These are phyloP conservation scores for Petroica traversi DNA, from an alignment of 2,113 vertebrate species.

Conservation along the genomic window DNA sequence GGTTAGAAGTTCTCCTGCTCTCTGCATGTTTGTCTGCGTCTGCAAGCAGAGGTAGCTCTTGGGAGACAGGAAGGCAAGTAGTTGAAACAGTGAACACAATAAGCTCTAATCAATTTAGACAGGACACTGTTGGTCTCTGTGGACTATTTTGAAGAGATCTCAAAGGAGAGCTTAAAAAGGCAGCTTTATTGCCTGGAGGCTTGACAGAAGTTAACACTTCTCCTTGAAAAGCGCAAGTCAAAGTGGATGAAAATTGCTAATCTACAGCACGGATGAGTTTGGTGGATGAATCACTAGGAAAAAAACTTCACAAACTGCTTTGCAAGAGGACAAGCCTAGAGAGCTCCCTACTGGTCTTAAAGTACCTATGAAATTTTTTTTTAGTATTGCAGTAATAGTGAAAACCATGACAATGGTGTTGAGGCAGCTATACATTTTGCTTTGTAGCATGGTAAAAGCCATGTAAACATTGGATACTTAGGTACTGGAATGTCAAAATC, in stretches of 20 bases:
- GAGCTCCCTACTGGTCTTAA: conserved; percentile 5
- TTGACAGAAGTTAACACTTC: conserved; percentile 48
- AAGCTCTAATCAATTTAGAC: background rate
- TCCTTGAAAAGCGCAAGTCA: conserved; percentile 50
- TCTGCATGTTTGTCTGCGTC: background rate
- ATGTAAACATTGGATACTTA: background rate
- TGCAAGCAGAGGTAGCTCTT: background rate
- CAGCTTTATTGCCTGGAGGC: conserved; percentile 53
- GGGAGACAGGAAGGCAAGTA: background rate
- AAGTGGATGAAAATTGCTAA: conserved; percentile 11
- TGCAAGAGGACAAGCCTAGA: background rate
- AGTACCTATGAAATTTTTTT: background rate
- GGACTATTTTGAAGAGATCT: conserved; percentile 12
- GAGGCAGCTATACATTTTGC: background rate
- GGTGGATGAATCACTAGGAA: background rate
- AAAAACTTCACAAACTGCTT: background rate
- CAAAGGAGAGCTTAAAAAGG: conserved; percentile 54
- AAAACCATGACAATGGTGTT: background rate
- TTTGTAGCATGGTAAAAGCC: background rate
- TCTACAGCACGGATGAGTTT: background rate
- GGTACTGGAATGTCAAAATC: background rate
- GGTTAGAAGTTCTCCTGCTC: background rate
- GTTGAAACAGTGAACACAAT: background rate
- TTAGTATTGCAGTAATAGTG: background rate
- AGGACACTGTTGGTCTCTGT: background rate